phyloP scores from a whole-genome alignment of 2,888 invertebrate genomes.

The Dryocosmus kuriphilus region DNA sequence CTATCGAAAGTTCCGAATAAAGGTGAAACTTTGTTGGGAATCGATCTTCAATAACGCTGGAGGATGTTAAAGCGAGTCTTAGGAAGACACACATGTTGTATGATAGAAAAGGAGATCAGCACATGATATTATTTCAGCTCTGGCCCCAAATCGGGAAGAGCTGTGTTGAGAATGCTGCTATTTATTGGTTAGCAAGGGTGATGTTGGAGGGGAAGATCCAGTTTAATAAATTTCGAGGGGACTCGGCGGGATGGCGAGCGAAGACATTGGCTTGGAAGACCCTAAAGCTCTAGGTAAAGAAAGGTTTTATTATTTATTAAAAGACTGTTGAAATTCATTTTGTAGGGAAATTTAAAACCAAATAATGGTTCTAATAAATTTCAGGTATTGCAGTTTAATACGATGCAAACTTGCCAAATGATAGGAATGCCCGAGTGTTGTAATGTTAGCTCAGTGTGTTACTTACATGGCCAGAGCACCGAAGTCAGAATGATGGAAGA shows the following conservation, averaged over 20 bases:
- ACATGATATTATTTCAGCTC: conserved; percentile 89
- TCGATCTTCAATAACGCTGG: conserved; percentile 78
- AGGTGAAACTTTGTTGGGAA: conserved; percentile 51
- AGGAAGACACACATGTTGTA: conserved; percentile 89
- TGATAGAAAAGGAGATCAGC: conserved; percentile 89
- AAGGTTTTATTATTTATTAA: too few relatives aligned
- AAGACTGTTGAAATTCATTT: neutral
- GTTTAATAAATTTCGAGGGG: conserved; percentile 87
- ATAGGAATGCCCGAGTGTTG: conserved; percentile 90
- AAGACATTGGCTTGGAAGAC: conserved; percentile 85
- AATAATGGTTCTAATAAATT: conserved; percentile 44
- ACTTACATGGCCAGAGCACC: conserved; percentile 88
- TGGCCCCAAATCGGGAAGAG: conserved; percentile 91
- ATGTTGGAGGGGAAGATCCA: conserved; percentile 89
- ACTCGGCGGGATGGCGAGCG: conserved; percentile 86
- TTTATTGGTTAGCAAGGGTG: conserved; percentile 91
- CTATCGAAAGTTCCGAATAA: conserved; percentile 78
- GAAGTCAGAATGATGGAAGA: conserved; percentile 82
- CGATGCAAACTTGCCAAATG: conserved; percentile 88
- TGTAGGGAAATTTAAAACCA: conserved; percentile 20
- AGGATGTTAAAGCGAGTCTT: conserved; percentile 86
- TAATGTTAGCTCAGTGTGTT: conserved; percentile 87
- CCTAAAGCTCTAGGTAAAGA: conserved; percentile 72
- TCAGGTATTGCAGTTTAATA: conserved; percentile 86
- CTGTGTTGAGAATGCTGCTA: conserved; percentile 88